Base-by-base conservation (phyloP, 2,113 vertebrate species). In the Scatophagus argus region DNA sequence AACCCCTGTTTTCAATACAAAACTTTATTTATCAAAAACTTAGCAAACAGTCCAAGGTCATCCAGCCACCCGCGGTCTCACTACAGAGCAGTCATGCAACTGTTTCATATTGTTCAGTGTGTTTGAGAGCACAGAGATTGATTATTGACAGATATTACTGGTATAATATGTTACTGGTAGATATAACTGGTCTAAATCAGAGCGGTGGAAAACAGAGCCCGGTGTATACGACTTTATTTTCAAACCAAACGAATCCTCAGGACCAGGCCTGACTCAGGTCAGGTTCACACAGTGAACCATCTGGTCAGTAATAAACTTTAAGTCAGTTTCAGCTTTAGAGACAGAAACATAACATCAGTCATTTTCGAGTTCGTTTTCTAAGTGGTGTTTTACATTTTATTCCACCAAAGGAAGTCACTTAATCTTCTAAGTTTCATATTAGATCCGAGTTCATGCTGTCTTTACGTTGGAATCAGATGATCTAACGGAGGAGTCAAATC, bases 21-120 rank as follows among this genome's bases (percentile, higher is more conserved):
- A 43, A 19, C 59, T 62, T 62, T 62, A 43, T 62, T 62, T 19
- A 19, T 27, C 46, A n/a, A n/a, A n/a, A n/a, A n/a, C 44, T 21
- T 3, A 46, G 44, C 19, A 9, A 2, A 6, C 21, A 39, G 10
- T 39, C n/a, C n/a, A n/a, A n/a, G n/a, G n/a, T n/a, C n/a, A n/a
- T n/a, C n/a, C n/a, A n/a, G n/a, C n/a, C n/a, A n/a, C n/a, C n/a
- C n/a, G n/a, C n/a, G n/a, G 38, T 41, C 23, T 60, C 58, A 34
- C 31, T 34, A 25, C 36, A 27, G 58, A 59, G 10, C n/a, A n/a
- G 6, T 5, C 58, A 38, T 59, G 56, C 56, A 60, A 3, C 21
- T 1, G 11, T n/a, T 29, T 56, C 21, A 38, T 38, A 9, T 9
- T 38, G 36, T 38, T 38, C 36, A 38, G n/a, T n/a, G n/a, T n/a